Percentiles rank a stretch among this genome's conserved stretches.
phyloP scores from a whole-genome alignment of 2,797 vertebrate genomes.

The Gallinago solitaria region DNA sequence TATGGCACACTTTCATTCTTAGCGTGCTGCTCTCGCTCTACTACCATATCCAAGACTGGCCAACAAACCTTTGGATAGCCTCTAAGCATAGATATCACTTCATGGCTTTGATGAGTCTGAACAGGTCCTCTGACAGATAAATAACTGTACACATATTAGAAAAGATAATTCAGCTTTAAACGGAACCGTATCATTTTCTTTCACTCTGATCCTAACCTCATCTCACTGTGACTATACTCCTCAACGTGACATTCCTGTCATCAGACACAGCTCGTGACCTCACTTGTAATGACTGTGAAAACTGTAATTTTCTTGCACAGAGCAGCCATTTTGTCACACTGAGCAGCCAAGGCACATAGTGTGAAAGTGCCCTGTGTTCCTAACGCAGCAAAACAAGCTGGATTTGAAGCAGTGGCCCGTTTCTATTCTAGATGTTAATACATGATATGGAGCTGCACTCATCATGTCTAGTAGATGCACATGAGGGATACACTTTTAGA shows the following conservation, averaged over 20 bases:
- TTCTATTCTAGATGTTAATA: not conserved
- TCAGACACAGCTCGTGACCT: not conserved
- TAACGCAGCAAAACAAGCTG: not conserved
- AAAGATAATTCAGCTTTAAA: not conserved
- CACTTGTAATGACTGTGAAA: not conserved
- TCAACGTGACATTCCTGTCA: not conserved
- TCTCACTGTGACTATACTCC: not conserved
- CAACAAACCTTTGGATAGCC: not conserved
- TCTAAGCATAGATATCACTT: not conserved
- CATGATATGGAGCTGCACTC: not conserved
- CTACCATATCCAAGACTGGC: not conserved
- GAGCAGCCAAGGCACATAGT: not conserved
- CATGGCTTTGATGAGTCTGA: not conserved
- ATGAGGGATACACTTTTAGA: not conserved
- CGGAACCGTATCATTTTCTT: not conserved
- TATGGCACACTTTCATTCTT: not conserved
- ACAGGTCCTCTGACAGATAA: not conserved
- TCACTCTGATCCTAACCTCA: not conserved
- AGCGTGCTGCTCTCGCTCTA: not conserved
- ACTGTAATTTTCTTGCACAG: not conserved
- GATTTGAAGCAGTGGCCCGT: not conserved
- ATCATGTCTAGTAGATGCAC: not conserved
- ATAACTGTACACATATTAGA: not conserved
- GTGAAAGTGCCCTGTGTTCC: too few relatives aligned
- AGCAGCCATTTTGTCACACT: not conserved